Evolutionary conservation across 2,113 vertebrate genomes (phyloP), one percentile per base, ranked within the genome.

Genomic region (Labeo rohita): DNA sequence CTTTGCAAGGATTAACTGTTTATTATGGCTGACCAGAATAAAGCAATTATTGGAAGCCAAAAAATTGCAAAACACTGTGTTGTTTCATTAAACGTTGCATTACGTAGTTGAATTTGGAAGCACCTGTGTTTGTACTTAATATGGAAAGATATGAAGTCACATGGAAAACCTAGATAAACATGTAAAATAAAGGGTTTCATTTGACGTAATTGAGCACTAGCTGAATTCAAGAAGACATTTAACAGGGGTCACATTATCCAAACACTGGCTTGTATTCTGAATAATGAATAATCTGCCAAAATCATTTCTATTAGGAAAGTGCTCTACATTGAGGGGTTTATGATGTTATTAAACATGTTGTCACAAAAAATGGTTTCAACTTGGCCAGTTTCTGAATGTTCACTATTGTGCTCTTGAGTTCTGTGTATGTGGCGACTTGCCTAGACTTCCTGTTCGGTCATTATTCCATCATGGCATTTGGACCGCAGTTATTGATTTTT

Each of bases 281-380:
- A 68, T 66, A 74, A 82, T 43, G 36, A 43, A n/a, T 34, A 54
- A 1, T 43, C 43, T 45, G 84, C 36, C 54, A 72, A 81, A 74
- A 83, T 15, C 3, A 28, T 13, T 76, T 72, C 18, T 59, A 66
- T 23, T 18, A 52, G 59, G 52, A 84, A 73, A 65, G 36, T 9
- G 10, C 84, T 85, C 45, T 4, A 61, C 39, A 49, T 39, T 75
- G 63, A 56, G 45, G 52, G 49, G 15, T 73, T 75, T 80, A 83
- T 78, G 7, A 23, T 68, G 84, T 92, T 85, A 82, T 89, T 83
- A 90, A 81, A 56, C 23, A 84, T 89, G 18, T 80, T 87, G 49
- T 89, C 87, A 89, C 74, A 70, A 61, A 43, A 61, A 43, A 80
- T 52, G 59, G 61, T 85, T 79, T 86, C 54, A 2, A 6, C 66